A percentile compares a stretch with the other conserved stretches of the same genome.
Conservation (phyloP, 2,113 vertebrate species). For the Hypocryptadius cinnamomeus region DNA sequence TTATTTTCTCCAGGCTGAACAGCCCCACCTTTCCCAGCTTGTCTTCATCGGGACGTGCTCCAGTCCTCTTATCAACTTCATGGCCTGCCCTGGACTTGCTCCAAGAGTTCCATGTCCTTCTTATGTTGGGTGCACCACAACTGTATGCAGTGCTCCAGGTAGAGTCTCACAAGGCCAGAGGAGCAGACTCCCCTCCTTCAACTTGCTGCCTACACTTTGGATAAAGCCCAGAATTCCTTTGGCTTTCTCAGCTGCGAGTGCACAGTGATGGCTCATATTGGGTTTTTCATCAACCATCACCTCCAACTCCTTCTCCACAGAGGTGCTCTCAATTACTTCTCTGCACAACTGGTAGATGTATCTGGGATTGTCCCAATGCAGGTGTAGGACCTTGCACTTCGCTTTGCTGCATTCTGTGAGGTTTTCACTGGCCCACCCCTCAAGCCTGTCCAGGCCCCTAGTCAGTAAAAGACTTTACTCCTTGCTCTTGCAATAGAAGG, state of each 20-base stretch:
- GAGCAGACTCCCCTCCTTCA: background rate
- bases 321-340: background rate
- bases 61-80: background rate
- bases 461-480: background rate
- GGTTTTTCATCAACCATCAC: background rate
- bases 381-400: background rate
- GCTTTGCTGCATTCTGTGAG: background rate
- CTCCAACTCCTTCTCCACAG: background rate
- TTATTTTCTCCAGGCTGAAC: background rate
- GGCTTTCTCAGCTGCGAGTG: fast-evolving
- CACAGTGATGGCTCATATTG: background rate
- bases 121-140: background rate
- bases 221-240: background rate
- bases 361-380: background rate
- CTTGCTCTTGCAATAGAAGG: background rate
- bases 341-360: background rate
- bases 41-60: fast-evolving
- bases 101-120: background rate
- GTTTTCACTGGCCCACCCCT: background rate
- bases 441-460: background rate
- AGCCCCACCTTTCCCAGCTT: background rate
- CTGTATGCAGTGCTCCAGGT: background rate
- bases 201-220: background rate
- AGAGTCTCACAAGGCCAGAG: background rate
- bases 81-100: background rate